phyloP scores from a whole-genome alignment of 2,888 invertebrate genomes.

The Danaus chrysippus region DNA sequence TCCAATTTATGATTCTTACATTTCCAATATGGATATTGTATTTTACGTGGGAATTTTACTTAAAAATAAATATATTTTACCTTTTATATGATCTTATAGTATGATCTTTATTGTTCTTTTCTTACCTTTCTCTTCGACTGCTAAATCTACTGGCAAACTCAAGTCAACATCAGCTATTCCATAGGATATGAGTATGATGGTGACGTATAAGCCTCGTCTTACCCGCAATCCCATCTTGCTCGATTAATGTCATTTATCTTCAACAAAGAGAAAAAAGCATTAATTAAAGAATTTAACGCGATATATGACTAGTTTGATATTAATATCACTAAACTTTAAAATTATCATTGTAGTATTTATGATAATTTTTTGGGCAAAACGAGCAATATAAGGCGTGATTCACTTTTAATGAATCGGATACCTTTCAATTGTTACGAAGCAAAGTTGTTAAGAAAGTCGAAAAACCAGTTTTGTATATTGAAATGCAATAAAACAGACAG shows the following conservation, averaged over 20 bases:
- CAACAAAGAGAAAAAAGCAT: constrained; percentile 25
- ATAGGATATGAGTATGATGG: constrained; percentile 66
- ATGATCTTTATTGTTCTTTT: not conserved
- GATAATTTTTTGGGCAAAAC: not conserved
- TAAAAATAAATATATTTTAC: constrained; percentile 2
- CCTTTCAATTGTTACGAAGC: constrained; percentile 14
- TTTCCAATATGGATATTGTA: too few relatives aligned
- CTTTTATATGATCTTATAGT: not conserved
- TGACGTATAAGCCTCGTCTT: constrained; percentile 61
- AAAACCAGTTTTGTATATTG: constrained; percentile 18
- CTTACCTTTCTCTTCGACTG: constrained; percentile 69
- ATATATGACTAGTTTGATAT: not conserved
- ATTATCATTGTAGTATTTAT: not conserved
- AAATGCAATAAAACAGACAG: constrained; percentile 20
- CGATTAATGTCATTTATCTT: constrained; percentile 71
- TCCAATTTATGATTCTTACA: too few relatives aligned
- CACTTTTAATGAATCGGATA: constrained; percentile 1
- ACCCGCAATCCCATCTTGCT: constrained; percentile 64
- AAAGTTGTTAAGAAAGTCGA: constrained; percentile 25
- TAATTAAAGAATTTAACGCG: not conserved
- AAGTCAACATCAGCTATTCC: constrained; percentile 70
- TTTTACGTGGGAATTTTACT: not conserved
- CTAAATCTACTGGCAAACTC: constrained; percentile 68
- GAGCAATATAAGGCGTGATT: constrained; percentile 4
- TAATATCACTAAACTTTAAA: not conserved